Conservation (phyloP, 2,797 vertebrate genomes). For the Hafferia zeledoni region DNA sequence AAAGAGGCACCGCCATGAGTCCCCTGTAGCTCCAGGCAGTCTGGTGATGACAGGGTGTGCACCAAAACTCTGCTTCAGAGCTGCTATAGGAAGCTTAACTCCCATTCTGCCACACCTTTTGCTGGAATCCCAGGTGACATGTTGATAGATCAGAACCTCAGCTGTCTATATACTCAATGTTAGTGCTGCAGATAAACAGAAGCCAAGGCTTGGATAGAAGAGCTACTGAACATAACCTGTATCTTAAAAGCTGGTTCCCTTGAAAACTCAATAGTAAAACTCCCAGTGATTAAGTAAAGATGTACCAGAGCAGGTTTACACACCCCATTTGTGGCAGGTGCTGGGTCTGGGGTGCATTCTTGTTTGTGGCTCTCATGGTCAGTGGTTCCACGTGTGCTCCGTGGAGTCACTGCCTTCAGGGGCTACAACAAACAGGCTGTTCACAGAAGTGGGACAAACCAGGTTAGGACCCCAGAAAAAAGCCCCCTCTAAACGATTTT, state of each 20-base stretch:
- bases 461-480: background rate
- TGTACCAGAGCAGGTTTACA: background rate
- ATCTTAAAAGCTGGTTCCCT: background rate
- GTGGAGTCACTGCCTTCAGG: background rate
- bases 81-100: background rate
- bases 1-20: background rate
- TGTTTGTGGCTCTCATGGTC: background rate
- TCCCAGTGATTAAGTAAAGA: background rate
- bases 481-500: rapidly evolving
- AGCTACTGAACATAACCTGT: background rate
- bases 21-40: background rate
- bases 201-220: background rate
- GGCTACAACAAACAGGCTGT: background rate
- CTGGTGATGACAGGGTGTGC: background rate
- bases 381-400: rapidly evolving
- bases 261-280: background rate
- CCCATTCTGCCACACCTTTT: background rate
- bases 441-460: background rate
- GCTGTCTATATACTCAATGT: background rate
- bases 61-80: background rate
- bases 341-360: background rate
- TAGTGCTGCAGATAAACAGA: background rate
- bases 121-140: background rate
- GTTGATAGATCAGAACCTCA: background rate
- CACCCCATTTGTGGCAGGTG: background rate